Percentiles rank a stretch among this genome's conserved stretches.
These are phyloP conservation scores for Sebastes matsubarae DNA, from an alignment of 2,797 vertebrate species.

Conservation along the genomic window DNA sequence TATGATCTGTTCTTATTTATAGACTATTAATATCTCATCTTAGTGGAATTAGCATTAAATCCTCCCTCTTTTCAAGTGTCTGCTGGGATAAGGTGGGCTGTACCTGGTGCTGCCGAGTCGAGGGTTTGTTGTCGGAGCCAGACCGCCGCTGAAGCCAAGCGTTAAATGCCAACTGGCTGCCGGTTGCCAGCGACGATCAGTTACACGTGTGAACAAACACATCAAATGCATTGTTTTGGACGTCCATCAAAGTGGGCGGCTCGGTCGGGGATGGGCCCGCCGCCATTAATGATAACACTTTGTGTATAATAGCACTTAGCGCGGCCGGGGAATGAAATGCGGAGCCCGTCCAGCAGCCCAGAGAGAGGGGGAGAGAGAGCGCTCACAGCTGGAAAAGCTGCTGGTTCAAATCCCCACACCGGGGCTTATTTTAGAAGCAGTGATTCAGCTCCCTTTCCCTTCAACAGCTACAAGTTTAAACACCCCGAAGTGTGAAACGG, in stretches of 20 bases:
- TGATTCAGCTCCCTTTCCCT: conserved; percentile 17
- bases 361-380: neutral
- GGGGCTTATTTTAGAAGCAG: conserved; percentile 18
- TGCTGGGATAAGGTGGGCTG: conserved; percentile 33
- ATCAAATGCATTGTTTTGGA: conserved; percentile 73
- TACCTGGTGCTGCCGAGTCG: conserved; percentile 50
- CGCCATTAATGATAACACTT: conserved; percentile 52
- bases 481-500: conserved; percentile 56
- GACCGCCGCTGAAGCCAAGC: conserved; percentile 51
- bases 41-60: conserved; percentile 22
- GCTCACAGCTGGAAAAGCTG: neutral
- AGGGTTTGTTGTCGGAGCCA: conserved; percentile 65
- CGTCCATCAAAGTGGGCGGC: conserved; percentile 63
- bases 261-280: conserved; percentile 30
- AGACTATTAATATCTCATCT: neutral
- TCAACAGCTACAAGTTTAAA: conserved; percentile 45
- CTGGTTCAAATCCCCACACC: conserved; percentile 33
- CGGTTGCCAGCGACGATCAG: conserved; percentile 47
- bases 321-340: conserved; percentile 36
- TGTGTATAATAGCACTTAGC: conserved; percentile 30
- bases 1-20: neutral
- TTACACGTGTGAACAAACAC: conserved; percentile 73
- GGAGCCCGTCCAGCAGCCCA: neutral
- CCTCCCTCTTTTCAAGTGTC: conserved; percentile 33
- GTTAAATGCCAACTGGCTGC: conserved; percentile 62